phyloP scores from a whole-genome alignment of 2,888 invertebrate genomes.

The Tryphoninae sp. region DNA sequence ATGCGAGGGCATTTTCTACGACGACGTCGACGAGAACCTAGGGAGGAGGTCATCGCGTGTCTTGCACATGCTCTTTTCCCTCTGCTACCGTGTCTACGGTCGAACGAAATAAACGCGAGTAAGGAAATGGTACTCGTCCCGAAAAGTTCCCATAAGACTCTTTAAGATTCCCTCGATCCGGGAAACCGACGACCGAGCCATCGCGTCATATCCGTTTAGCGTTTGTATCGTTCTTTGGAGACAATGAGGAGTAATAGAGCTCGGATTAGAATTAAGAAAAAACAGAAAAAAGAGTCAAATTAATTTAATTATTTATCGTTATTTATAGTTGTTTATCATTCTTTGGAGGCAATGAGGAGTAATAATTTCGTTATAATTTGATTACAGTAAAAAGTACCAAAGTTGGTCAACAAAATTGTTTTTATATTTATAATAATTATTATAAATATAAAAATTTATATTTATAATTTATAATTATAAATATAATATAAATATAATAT shows the following conservation, averaged over 20 bases:
- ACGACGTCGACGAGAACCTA: constrained; percentile 12
- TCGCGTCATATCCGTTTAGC: not conserved
- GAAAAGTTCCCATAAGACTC: constrained; percentile 1
- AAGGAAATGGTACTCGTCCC: not conserved
- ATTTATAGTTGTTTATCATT: not conserved
- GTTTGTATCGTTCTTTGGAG: not conserved
- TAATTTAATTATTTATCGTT: too few species aligned
- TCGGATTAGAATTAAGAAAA: not conserved
- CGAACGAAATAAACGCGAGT: constrained; percentile 12
- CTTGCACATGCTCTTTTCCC: constrained; percentile 40
- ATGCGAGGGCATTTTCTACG: constrained; percentile 39
- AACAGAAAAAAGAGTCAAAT: too few species aligned
- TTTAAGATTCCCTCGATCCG: not conserved
- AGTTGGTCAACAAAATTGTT: too few species aligned
- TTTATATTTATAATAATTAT: too few species aligned
- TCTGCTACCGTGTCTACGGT: constrained; percentile 24
- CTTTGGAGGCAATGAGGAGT: not conserved
- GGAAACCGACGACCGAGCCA: not conserved
- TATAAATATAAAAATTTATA: too few species aligned
- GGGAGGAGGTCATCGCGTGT: constrained; percentile 60
- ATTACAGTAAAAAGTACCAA: not conserved
- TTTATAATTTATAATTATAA: too few species aligned
- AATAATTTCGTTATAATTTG: not conserved
- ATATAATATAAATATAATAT: too few species aligned
- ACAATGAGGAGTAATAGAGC: not conserved